These are phyloP conservation scores for Heliconius eleuchia DNA, from an alignment of 1,140 invertebrate species.

Conservation along the genomic window DNA sequence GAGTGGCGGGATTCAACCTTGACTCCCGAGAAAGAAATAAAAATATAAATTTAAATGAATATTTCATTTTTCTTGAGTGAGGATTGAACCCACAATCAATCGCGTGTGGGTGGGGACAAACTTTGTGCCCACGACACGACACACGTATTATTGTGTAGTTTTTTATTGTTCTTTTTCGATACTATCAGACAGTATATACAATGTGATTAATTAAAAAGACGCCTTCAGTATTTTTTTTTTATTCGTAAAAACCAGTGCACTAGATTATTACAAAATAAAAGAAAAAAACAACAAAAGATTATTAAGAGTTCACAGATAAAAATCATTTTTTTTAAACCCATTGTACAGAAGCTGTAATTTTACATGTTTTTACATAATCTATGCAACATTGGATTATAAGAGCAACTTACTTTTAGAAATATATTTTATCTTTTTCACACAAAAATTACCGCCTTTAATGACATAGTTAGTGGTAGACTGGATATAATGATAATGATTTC, in stretches of 20 bases:
- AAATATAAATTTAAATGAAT: too few species aligned
- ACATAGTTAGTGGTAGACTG: too few species aligned
- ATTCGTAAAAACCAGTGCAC: not conserved
- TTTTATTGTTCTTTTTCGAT: too few species aligned
- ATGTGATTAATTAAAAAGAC: not conserved
- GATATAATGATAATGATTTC: too few species aligned
- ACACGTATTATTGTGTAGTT: too few species aligned
- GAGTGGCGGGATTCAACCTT: too few species aligned
- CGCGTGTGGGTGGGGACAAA: too few species aligned
- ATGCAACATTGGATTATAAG: not conserved
- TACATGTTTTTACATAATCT: constrained; percentile 1
- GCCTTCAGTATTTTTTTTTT: not conserved
- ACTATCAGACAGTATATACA: too few species aligned
- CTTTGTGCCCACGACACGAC: too few species aligned
- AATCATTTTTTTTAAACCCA: not conserved
- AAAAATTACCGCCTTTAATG: not conserved
- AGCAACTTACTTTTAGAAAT: not conserved
- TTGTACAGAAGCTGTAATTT: not conserved
- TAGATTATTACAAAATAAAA: not conserved
- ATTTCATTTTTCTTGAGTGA: too few species aligned
- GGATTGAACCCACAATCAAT: too few species aligned
- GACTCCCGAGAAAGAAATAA: too few species aligned
- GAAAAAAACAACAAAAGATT: not conserved
- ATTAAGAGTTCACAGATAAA: not conserved
- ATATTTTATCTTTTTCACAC: constrained; percentile 1